Percentiles rank a stretch among this genome's conserved stretches.
Conservation (phyloP, 1,140 invertebrate species). For the Thaumatotibia leucotreta region DNA sequence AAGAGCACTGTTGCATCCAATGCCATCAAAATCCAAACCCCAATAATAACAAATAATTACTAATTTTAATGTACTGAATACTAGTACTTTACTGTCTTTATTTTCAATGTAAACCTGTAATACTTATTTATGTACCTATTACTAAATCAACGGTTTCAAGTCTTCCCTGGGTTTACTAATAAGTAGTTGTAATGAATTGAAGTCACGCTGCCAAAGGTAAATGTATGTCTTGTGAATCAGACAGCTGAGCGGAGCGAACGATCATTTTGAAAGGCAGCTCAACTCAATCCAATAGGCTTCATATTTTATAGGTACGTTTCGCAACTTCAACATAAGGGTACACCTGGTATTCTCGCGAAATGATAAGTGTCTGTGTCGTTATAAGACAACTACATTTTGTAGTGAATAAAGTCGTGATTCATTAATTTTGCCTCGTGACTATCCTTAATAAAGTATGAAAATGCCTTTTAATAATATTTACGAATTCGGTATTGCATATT, state of each 20-base stretch:
- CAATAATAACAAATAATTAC: no score
- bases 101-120: no score
- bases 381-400: neutral
- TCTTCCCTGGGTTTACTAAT: no score
- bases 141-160: no score
- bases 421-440: neutral
- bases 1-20: no score
- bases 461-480: neutral
- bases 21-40: no score
- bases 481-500: neutral
- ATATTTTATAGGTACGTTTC: neutral
- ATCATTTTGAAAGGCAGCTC: neutral
- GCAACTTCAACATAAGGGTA: neutral
- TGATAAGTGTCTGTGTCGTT: neutral
- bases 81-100: no score
- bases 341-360: neutral
- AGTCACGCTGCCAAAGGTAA: neutral
- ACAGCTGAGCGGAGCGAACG: neutral
- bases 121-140: no score
- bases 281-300: neutral
- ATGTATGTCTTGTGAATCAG: neutral
- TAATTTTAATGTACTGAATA: no score
- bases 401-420: neutral
- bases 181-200: no score
- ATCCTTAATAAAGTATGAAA: neutral